Conservation (phyloP, 2,888 invertebrate genomes). For the Nipponacmea schrenckii region DNA sequence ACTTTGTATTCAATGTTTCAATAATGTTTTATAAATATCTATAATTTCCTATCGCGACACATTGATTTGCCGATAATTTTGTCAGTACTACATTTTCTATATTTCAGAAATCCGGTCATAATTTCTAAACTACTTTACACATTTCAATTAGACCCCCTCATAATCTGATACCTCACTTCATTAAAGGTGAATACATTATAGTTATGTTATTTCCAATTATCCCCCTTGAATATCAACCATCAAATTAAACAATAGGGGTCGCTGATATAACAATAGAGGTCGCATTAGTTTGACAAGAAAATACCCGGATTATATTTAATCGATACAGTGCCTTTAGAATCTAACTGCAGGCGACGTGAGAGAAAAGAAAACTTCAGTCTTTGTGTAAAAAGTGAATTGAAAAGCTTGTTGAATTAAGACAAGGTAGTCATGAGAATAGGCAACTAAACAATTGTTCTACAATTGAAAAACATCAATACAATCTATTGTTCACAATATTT, state of each 20-base stretch:
- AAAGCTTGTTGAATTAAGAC: constrained; percentile 1
- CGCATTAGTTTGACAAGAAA: background rate
- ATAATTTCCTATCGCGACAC: too few species aligned
- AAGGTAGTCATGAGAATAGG: constrained; percentile 1
- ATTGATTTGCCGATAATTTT: too few species aligned
- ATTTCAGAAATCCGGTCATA: too few species aligned
- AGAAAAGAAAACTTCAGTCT: background rate
- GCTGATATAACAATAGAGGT: background rate
- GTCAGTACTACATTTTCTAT: too few species aligned
- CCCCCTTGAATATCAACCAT: constrained; percentile 6
- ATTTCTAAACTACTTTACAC: too few species aligned
- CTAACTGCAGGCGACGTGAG: background rate
- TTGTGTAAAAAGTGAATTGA: constrained; percentile 7
- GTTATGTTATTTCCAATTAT: too few species aligned
- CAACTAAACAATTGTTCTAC: background rate
- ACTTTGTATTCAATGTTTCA: too few species aligned
- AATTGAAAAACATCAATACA: background rate
- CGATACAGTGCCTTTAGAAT: constrained; percentile 5
- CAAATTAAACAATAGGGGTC: constrained; percentile 8
- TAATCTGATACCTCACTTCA: too few species aligned
- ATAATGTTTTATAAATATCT: too few species aligned
- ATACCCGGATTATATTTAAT: constrained; percentile 6
- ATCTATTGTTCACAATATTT: background rate
- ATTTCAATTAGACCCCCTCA: too few species aligned
- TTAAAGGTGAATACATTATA: too few species aligned